Evolutionary conservation across 2,797 vertebrate genomes (phyloP).

Genomic region (Coranthus polyacanthus): DNA sequence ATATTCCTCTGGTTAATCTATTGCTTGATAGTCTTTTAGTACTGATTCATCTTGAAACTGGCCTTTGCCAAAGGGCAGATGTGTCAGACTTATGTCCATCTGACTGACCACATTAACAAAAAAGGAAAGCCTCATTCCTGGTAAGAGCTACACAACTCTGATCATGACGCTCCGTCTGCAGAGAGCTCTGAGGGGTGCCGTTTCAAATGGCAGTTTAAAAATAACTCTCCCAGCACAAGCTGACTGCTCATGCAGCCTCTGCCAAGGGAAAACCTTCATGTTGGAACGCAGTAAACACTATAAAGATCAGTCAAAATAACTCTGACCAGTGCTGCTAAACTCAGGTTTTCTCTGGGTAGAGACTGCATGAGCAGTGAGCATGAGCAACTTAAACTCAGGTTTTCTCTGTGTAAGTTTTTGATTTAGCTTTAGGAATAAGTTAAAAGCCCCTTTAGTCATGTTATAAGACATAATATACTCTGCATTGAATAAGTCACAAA

Average conservation of each 20-base stretch:
- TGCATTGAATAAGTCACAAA: too few relatives aligned
- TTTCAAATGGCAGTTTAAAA: constrained; percentile 88
- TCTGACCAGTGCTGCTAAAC: constrained; percentile 5
- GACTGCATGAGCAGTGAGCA: too few relatives aligned
- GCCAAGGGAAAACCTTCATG: constrained; percentile 30
- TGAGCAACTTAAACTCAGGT: not conserved
- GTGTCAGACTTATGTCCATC: constrained; percentile 22
- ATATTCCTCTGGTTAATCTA: not conserved
- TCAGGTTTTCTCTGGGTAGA: too few relatives aligned
- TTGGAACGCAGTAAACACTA: constrained; percentile 27
- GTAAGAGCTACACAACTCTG: constrained; percentile 25
- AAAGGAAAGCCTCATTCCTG: constrained; percentile 44
- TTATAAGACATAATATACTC: too few relatives aligned
- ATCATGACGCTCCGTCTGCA: not conserved
- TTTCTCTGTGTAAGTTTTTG: constrained; percentile 1
- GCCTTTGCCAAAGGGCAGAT: constrained; percentile 39
- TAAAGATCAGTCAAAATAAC: constrained; percentile 14
- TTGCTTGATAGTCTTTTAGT: not conserved
- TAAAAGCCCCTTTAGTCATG: not conserved
- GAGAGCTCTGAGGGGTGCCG: constrained; percentile 59
- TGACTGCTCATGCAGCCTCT: constrained; percentile 32
- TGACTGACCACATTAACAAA: constrained; percentile 13
- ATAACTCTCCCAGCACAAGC: constrained; percentile 68
- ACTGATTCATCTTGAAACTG: not conserved
- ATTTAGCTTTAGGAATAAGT: not conserved